These are phyloP conservation scores for Drosophila austrosaltans DNA, from an alignment of 2,888 invertebrate species.

Conservation along the genomic window DNA sequence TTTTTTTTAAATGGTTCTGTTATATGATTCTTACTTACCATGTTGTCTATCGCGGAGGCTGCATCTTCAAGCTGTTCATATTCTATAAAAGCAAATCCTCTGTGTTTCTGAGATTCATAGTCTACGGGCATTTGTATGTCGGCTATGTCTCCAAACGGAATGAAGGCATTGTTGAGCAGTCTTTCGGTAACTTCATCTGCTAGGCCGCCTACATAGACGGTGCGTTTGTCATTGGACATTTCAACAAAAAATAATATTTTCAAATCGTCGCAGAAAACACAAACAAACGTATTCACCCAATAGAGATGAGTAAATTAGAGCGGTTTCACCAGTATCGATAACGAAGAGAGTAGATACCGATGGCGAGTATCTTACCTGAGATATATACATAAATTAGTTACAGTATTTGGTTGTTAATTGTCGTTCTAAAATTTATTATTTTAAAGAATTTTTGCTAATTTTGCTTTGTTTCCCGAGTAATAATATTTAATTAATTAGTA, in stretches of 20 bases:
- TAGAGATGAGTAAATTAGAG: neutral
- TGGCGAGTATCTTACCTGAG: neutral
- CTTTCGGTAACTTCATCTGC: slow-evolving; percentile 98
- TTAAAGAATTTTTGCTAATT: neutral
- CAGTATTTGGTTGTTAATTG: neutral
- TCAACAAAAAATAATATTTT: slow-evolving; percentile 13
- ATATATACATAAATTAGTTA: neutral
- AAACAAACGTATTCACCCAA: slow-evolving; percentile 23
- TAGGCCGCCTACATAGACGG: slow-evolving; percentile 93
- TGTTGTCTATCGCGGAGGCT: slow-evolving; percentile 99
- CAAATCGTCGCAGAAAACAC: neutral
- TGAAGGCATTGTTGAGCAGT: slow-evolving; percentile 97
- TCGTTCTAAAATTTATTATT: neutral
- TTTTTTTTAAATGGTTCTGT: neutral
- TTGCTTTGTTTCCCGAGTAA: neutral
- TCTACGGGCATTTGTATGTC: slow-evolving; percentile 98
- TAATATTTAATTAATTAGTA: too few species aligned
- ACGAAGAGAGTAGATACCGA: neutral
- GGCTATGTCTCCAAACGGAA: slow-evolving; percentile 99
- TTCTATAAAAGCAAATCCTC: slow-evolving; percentile 99
- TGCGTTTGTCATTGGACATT: slow-evolving; percentile 89
- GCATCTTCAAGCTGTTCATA: slow-evolving; percentile 99
- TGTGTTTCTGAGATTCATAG: slow-evolving; percentile 98
- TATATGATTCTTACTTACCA: slow-evolving; percentile 86
- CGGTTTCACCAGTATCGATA: neutral